Conservation (phyloP, 37 sponge, comb jelly and placozoan genomes). For the Diacarnus erythraeanus region DNA sequence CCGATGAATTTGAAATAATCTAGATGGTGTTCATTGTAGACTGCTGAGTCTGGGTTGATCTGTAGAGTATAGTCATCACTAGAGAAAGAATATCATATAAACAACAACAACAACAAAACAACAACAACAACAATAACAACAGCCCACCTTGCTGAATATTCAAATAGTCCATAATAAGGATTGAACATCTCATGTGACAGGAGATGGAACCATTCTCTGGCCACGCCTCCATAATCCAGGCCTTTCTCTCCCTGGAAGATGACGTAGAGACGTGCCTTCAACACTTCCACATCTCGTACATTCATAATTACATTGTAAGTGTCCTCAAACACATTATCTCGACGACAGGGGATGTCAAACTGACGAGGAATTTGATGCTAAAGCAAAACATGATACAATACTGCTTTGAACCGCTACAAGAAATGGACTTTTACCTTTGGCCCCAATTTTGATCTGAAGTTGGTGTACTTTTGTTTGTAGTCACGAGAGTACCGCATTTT, state of each 20-base stretch:
- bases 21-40: conserved; percentile 89
- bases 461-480: conserved; percentile 83
- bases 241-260: conserved; percentile 89
- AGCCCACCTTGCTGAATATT: conserved; percentile 94
- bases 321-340: conserved; percentile 81
- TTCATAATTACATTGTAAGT: conserved; percentile 73
- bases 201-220: conserved; percentile 98
- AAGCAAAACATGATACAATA: not conserved
- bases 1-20: conserved; percentile 94
- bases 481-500: conserved; percentile 75
- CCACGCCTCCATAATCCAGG: conserved; percentile 96
- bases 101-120: too few relatives aligned
- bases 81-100: too few relatives aligned
- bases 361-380: conserved; percentile 61
- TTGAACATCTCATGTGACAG: conserved; percentile 99
- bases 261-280: conserved; percentile 79
- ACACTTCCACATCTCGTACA: conserved; percentile 49
- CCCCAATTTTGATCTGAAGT: conserved; percentile 70
- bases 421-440: conserved; percentile 13
- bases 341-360: conserved; percentile 70
- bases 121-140: not conserved
- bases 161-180: conserved; percentile 99
- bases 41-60: conserved; percentile 95
- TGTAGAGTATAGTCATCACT: conserved; percentile 99
- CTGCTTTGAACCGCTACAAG: not conserved